Percentiles rank a stretch among this genome's conserved stretches.
phyloP scores from a whole-genome alignment of 2,113 vertebrate genomes.

The Dissostichus mawsoni region DNA sequence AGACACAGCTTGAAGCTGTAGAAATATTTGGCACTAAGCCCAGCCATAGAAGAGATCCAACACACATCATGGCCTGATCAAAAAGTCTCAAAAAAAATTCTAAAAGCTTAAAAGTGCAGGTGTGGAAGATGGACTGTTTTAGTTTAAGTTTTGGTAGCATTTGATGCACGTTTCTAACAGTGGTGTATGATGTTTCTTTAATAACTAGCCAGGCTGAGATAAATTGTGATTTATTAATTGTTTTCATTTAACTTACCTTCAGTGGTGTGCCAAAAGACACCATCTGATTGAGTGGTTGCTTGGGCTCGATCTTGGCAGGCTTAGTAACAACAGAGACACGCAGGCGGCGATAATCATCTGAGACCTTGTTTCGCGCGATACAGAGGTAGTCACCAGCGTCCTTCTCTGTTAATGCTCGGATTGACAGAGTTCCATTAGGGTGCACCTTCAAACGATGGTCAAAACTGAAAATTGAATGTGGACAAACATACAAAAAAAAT shows the following conservation, averaged over 20 bases:
- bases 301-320: conserved; percentile 90
- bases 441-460: conserved; percentile 89
- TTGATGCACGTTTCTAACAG: neutral
- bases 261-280: conserved; percentile 89
- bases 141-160: neutral
- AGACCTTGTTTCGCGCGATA: conserved; percentile 90
- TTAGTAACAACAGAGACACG: conserved; percentile 89
- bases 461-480: conserved; percentile 74
- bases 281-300: conserved; percentile 83
- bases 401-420: conserved; percentile 88
- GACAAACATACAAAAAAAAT: conserved; percentile 15
- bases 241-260: conserved; percentile 85
- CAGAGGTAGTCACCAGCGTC: conserved; percentile 95
- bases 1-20: conserved; percentile 18
- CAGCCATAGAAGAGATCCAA: neutral
- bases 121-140: neutral
- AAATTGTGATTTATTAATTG: neutral
- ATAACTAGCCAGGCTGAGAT: neutral
- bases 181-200: neutral
- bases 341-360: conserved; percentile 90
- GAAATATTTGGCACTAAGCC: conserved; percentile 5
- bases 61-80: neutral
- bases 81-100: neutral
- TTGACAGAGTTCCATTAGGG: conserved; percentile 89
- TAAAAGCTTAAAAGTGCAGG: conserved; percentile 13